phyloP scores from a whole-genome alignment of 2,797 vertebrate genomes.

The Hybognathus amarus region DNA sequence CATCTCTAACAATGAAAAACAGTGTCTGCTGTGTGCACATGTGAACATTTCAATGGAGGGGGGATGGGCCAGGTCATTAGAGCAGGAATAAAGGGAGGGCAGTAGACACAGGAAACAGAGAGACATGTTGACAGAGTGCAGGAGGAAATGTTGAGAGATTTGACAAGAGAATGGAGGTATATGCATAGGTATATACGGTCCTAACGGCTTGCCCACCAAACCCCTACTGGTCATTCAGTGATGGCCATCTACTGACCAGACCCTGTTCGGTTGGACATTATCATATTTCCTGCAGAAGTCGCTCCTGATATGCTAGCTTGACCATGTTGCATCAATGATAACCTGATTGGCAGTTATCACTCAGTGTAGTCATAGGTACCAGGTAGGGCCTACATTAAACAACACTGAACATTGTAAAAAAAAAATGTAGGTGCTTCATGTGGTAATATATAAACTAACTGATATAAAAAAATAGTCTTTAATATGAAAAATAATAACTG shows the following conservation, averaged over 20 bases:
- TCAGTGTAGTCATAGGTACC: too few relatives aligned
- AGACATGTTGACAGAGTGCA: slow-evolving; percentile 63
- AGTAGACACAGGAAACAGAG: slow-evolving; percentile 71
- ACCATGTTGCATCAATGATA: neutral
- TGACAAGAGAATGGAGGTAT: slow-evolving; percentile 60
- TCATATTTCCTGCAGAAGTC: slow-evolving; percentile 12
- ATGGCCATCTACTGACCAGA: slow-evolving; percentile 50
- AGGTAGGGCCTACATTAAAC: too few relatives aligned
- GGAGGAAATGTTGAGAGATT: slow-evolving; percentile 63
- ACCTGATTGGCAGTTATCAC: neutral
- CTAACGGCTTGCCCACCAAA: slow-evolving; percentile 11
- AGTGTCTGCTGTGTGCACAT: slow-evolving; percentile 65
- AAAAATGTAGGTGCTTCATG: neutral
- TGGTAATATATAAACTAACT: neutral
- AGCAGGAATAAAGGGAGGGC: slow-evolving; percentile 59
- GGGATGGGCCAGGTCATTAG: slow-evolving; percentile 70
- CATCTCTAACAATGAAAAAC: slow-evolving; percentile 79
- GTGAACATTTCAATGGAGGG: slow-evolving; percentile 60
- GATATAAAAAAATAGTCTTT: neutral
- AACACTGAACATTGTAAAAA: neutral
- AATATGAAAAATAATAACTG: neutral
- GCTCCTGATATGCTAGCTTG: neutral
- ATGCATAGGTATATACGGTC: slow-evolving; percentile 25
- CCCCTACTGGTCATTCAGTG: slow-evolving; percentile 12
- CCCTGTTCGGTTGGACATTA: slow-evolving; percentile 15